phyloP scores from a whole-genome alignment of 2,888 invertebrate species.

The Nomada lathburiana region DNA sequence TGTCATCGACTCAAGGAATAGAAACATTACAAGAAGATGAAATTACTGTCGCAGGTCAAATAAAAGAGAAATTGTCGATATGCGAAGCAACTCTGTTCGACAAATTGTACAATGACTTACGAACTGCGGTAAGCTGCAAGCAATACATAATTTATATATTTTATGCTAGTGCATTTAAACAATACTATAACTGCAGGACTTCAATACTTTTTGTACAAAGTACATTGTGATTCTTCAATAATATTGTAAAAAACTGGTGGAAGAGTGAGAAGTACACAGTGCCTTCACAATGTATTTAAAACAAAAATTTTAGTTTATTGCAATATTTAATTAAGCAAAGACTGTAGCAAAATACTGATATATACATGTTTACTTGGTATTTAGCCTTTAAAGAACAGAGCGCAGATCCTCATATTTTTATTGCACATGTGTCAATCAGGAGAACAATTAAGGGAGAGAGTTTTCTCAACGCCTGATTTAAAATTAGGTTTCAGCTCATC shows the following conservation, averaged over 20 bases:
- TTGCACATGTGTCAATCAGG: slow-evolving; percentile 75
- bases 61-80: slow-evolving; percentile 78
- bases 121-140: slow-evolving; percentile 76
- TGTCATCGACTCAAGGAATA: slow-evolving; percentile 79
- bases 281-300: no score
- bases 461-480: slow-evolving; percentile 78
- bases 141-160: background rate
- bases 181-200: background rate
- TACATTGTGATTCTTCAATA: no score
- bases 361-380: slow-evolving; percentile 6
- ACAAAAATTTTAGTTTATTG: background rate
- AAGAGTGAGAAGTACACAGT: no score
- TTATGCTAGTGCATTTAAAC: background rate
- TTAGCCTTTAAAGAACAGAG: slow-evolving; percentile 79
- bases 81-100: slow-evolving; percentile 79
- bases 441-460: slow-evolving; percentile 75
- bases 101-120: slow-evolving; percentile 80
- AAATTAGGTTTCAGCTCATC: slow-evolving; percentile 76
- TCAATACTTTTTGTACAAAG: no score
- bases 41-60: slow-evolving; percentile 76
- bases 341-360: background rate
- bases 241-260: no score
- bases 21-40: slow-evolving; percentile 80
- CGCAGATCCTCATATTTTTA: slow-evolving; percentile 77
- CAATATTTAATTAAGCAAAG: background rate